Conservation (phyloP, 1,140 invertebrate genomes). For the Vanessa atalanta region DNA sequence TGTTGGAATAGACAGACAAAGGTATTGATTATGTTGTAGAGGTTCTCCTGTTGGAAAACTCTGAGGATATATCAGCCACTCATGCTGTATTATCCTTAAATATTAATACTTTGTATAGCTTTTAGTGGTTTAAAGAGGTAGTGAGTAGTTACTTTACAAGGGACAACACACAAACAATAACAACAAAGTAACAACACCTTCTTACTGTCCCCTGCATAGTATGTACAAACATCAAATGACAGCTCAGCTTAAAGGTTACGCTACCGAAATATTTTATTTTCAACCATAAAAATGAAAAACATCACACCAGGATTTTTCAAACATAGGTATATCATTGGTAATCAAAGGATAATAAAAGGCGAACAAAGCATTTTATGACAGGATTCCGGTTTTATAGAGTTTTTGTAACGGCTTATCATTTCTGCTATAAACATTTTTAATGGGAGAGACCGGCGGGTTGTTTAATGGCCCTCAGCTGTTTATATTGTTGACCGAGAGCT, state of each 20-base stretch:
- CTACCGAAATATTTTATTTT: constrained; percentile 1
- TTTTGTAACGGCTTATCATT: constrained; percentile 61
- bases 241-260: not conserved
- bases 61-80: no score
- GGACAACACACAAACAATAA: no score
- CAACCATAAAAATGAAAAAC: constrained; percentile 3
- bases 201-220: no score
- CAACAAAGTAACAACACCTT: no score
- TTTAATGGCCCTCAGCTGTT: constrained; percentile 28
- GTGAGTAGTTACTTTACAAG: no score
- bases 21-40: no score
- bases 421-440: constrained; percentile 56
- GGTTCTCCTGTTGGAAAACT: no score
- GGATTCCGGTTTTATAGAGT: constrained; percentile 54
- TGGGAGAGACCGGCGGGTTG: constrained; percentile 23
- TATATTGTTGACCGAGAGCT: constrained; percentile 12
- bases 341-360: constrained; percentile 55
- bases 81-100: no score
- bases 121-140: no score
- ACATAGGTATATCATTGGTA: constrained; percentile 34
- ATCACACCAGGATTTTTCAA: constrained; percentile 19
- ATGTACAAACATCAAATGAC: no score
- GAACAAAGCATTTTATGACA: constrained; percentile 58
- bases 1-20: no score
- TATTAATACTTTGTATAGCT: no score